A percentile compares a stretch with the other conserved stretches of the same genome.
Conservation (phyloP, 2,113 vertebrate species). For the Hippoglossus stenolepis region DNA sequence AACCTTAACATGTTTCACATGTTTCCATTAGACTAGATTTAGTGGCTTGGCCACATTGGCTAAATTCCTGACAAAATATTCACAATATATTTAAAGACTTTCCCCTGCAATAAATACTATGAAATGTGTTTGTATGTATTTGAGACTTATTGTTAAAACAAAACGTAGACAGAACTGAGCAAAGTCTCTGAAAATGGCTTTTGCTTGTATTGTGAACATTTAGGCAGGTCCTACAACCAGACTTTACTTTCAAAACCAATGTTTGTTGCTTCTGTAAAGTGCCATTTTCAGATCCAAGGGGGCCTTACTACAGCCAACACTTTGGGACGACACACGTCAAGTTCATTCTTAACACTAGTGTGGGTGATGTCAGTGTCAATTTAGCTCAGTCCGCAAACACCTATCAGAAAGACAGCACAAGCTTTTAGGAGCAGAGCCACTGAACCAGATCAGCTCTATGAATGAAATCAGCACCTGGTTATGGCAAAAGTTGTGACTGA, state of each 20-base stretch:
- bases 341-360: constrained; percentile 4
- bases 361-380: neutral
- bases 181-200: constrained; percentile 33
- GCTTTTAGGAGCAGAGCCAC: neutral
- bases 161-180: constrained; percentile 2
- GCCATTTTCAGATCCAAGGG: constrained; percentile 27
- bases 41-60: constrained; percentile 35
- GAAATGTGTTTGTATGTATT: constrained; percentile 17
- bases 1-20: constrained; percentile 20
- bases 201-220: constrained; percentile 27
- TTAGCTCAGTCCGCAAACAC: neutral
- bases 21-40: constrained; percentile 31
- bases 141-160: neutral
- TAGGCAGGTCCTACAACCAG: constrained; percentile 2
- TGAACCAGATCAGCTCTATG: constrained; percentile 13
- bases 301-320: neutral
- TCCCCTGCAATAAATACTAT: constrained; percentile 37
- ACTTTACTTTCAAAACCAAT: neutral
- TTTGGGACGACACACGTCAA: neutral
- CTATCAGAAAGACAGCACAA: neutral
- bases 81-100: constrained; percentile 15
- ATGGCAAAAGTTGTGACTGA: constrained; percentile 12
- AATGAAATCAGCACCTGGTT: constrained; percentile 11
- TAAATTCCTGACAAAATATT: constrained; percentile 31
- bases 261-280: neutral